A percentile compares a stretch with the other conserved stretches of the same genome.
phyloP scores from a whole-genome alignment of 2,888 invertebrate species.

The Phymatocera aterrima region DNA sequence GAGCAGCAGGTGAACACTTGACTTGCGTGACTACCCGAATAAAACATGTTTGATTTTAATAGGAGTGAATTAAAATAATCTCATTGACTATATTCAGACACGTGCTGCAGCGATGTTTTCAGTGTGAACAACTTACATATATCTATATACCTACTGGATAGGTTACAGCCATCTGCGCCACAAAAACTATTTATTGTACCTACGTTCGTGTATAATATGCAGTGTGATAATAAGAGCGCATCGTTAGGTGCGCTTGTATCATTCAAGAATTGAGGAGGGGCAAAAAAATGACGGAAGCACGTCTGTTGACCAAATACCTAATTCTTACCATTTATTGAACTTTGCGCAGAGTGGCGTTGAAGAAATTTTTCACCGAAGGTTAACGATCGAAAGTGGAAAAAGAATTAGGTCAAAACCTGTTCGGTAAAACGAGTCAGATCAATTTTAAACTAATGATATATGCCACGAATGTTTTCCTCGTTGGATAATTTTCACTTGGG shows the following conservation, averaged over 20 bases:
- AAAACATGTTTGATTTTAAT: slow-evolving; percentile 42
- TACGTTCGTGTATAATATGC: not conserved
- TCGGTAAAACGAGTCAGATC: not conserved
- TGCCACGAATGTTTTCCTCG: slow-evolving; percentile 36
- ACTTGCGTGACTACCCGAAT: slow-evolving; percentile 38
- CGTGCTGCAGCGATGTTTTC: slow-evolving; percentile 42
- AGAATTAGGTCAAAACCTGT: not conserved
- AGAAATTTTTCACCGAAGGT: not conserved
- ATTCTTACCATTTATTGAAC: not conserved
- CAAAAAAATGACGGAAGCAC: not conserved
- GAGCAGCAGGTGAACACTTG: slow-evolving; percentile 38
- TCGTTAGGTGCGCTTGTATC: not conserved
- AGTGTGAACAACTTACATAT: slow-evolving; percentile 34
- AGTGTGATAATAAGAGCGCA: too few relatives aligned
- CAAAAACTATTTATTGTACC: slow-evolving; percentile 9
- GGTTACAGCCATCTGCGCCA: slow-evolving; percentile 5
- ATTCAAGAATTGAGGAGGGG: not conserved
- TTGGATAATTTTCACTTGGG: slow-evolving; percentile 1
- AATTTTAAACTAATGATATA: not conserved
- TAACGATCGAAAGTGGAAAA: not conserved
- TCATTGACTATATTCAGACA: slow-evolving; percentile 41
- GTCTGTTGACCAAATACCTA: too few relatives aligned
- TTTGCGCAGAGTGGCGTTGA: not conserved
- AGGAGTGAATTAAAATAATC: slow-evolving; percentile 40
- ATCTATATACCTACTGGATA: too few relatives aligned